Percentiles rank a stretch among this genome's conserved stretches.
phyloP scores from a whole-genome alignment of 2,888 invertebrate genomes.

The Diarsia rubi region DNA sequence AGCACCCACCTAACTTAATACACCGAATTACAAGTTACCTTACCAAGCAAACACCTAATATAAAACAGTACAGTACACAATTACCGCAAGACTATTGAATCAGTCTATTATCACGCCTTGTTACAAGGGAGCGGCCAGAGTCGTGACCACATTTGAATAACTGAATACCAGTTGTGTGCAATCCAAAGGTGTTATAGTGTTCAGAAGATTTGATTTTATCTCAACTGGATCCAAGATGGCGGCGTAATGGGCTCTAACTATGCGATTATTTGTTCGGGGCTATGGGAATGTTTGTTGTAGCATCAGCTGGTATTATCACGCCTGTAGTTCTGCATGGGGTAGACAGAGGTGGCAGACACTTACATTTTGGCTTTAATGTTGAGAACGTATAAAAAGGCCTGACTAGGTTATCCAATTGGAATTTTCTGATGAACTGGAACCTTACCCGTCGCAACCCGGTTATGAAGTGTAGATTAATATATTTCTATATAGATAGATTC shows the following conservation, averaged over 20 bases:
- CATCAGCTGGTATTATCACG: constrained; percentile 19
- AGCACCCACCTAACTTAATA: background rate
- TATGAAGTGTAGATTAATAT: background rate
- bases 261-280: constrained; percentile 52
- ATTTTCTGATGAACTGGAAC: background rate
- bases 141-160: constrained; percentile 71
- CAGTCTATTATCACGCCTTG: constrained; percentile 66
- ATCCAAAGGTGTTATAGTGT: constrained; percentile 58
- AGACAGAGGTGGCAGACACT: background rate
- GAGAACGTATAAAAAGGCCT: background rate
- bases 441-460: background rate
- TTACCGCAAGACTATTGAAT: constrained; percentile 50
- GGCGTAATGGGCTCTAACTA: constrained; percentile 55
- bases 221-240: constrained; percentile 61
- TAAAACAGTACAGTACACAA: constrained; percentile 19
- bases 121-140: constrained; percentile 42
- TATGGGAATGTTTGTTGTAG: constrained; percentile 53
- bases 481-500: background rate
- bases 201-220: constrained; percentile 61
- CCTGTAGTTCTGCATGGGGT: background rate
- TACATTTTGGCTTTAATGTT: background rate
- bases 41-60: constrained; percentile 21
- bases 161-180: constrained; percentile 59
- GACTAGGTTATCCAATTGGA: background rate
- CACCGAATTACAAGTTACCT: constrained; percentile 18